Percentiles rank a stretch among this genome's conserved stretches.
Evolutionary conservation across 2,888 invertebrate genomes (phyloP).

Genomic region (Lampropteryx suffumata): DNA sequence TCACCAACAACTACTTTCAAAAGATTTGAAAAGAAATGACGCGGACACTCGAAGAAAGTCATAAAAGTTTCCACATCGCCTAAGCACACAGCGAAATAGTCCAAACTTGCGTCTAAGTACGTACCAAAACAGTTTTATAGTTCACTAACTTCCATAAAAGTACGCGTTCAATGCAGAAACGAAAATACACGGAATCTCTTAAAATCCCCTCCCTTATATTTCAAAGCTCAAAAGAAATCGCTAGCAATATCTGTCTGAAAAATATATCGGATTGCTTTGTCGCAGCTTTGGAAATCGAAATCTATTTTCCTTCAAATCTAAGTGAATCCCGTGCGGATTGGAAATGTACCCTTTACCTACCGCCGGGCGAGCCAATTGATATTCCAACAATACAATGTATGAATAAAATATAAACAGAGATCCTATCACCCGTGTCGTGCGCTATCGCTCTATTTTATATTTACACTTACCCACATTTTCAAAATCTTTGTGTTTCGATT

Average conservation of each 20-base stretch:
- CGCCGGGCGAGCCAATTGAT: constrained; percentile 82
- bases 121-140: constrained; percentile 38
- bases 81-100: constrained; percentile 31
- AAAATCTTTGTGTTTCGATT: constrained; percentile 3
- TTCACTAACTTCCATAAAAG: constrained; percentile 36
- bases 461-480: too few species aligned
- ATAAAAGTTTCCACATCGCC: constrained; percentile 40
- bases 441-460: constrained; percentile 60
- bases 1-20: constrained; percentile 6
- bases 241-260: constrained; percentile 83
- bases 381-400: constrained; percentile 83
- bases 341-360: constrained; percentile 83
- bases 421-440: constrained; percentile 74
- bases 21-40: constrained; percentile 25
- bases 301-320: constrained; percentile 84
- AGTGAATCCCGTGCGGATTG: constrained; percentile 83
- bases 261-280: constrained; percentile 84
- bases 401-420: constrained; percentile 82
- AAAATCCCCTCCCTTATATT: constrained; percentile 79
- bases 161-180: constrained; percentile 47
- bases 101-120: constrained; percentile 32
- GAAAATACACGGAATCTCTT: constrained; percentile 68
- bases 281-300: constrained; percentile 83
- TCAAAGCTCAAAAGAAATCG: constrained; percentile 83
- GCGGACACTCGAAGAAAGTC: constrained; percentile 25